A percentile compares a stretch with the other conserved stretches of the same genome.
Conservation (phyloP, 2,888 invertebrate genomes). For the Sarcophaga caerulescens region DNA sequence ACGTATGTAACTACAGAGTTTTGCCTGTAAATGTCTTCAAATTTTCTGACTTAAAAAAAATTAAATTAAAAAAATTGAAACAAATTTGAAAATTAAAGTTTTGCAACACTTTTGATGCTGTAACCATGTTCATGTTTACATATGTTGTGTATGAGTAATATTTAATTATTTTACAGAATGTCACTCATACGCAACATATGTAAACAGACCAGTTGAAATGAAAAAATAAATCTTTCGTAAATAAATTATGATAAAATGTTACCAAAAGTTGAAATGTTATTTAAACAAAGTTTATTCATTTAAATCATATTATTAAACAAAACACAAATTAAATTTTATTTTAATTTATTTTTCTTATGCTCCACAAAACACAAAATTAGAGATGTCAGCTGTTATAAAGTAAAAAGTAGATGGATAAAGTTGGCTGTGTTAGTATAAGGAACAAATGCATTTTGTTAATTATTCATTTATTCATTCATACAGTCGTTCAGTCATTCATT, state of each 20-base stretch:
- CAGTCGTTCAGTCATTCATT: background rate
- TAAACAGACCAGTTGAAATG: background rate
- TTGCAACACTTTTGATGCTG: no score
- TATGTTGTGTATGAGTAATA: background rate
- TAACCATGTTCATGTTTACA: background rate
- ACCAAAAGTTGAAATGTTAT: no score
- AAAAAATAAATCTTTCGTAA: no score
- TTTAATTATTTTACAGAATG: background rate
- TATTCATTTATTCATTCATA: slow-evolving; percentile 18
- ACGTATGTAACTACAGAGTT: no score
- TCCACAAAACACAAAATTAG: background rate
- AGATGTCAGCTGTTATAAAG: background rate
- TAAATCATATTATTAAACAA: no score
- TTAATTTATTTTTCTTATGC: background rate
- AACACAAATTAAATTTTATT: no score
- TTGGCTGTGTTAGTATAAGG: background rate
- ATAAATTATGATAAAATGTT: no score
- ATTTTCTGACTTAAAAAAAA: no score
- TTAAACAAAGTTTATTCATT: no score
- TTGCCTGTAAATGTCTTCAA: no score
- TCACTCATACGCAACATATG: background rate
- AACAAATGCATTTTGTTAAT: slow-evolving; percentile 24
- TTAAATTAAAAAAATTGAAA: no score
- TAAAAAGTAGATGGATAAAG: background rate
- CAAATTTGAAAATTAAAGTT: no score